phyloP scores from a whole-genome alignment of 1,140 invertebrate species.

The Drosophila ficusphila region DNA sequence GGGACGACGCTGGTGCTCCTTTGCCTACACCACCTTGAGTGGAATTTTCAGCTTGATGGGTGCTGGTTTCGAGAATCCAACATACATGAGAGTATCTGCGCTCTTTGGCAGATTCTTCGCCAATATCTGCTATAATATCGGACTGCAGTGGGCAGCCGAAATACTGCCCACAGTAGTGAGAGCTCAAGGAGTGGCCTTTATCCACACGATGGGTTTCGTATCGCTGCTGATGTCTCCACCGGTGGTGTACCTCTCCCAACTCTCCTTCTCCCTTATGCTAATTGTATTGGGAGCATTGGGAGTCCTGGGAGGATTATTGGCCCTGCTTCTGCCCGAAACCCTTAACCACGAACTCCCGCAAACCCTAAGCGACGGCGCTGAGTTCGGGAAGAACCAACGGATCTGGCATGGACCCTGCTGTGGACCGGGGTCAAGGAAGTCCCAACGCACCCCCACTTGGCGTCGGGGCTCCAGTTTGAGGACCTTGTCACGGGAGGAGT shows the following conservation, averaged over 20 bases:
- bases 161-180: conserved; percentile 93
- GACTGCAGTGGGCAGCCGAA: conserved; percentile 94
- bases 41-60: conserved; percentile 92
- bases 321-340: conserved; percentile 92
- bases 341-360: conserved; percentile 92
- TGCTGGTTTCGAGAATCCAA: conserved; percentile 87
- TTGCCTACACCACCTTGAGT: conserved; percentile 90
- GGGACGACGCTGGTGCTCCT: conserved; percentile 93
- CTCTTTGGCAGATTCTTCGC: conserved; percentile 92
- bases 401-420: conserved; percentile 92
- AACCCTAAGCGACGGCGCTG: conserved; percentile 92
- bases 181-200: conserved; percentile 92
- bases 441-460: conserved; percentile 2
- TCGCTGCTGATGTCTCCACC: conserved; percentile 92
- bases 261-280: conserved; percentile 89
- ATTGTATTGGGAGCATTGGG: conserved; percentile 90
- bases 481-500: conserved; percentile 85
- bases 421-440: conserved; percentile 15
- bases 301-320: conserved; percentile 89
- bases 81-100: conserved; percentile 88
- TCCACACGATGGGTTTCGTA: conserved; percentile 94
- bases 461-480: conserved; percentile 60
- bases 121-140: conserved; percentile 95
- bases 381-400: conserved; percentile 91
- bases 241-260: conserved; percentile 90